Percentiles rank a stretch among this genome's conserved stretches.
These are phyloP conservation scores for Macroglossus sobrinus DNA, from an alignment of 2,113 vertebrate genomes.

Conservation along the genomic window DNA sequence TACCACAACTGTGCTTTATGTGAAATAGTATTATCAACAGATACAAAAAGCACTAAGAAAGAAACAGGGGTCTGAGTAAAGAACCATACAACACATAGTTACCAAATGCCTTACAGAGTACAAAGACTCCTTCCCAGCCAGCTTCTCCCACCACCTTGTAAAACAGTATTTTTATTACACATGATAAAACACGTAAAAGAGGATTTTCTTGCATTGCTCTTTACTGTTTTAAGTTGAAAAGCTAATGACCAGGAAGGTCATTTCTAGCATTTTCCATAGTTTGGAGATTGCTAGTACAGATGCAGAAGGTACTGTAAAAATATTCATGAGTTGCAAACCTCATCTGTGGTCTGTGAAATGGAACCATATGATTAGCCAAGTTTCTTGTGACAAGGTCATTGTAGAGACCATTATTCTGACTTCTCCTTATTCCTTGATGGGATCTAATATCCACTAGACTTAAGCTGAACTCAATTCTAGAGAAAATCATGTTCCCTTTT, in stretches of 20 bases:
- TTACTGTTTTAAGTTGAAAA: conserved; percentile 12
- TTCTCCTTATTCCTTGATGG: neutral
- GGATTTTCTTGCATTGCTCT: neutral
- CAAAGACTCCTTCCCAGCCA: neutral
- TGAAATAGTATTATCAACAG: conserved; percentile 7
- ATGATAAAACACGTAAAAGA: conserved; percentile 27
- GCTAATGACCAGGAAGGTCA: neutral
- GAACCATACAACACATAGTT: neutral
- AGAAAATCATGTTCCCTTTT: neutral
- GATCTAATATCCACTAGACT: neutral
- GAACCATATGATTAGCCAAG: neutral
- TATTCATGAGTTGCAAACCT: neutral
- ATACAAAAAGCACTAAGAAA: conserved; percentile 45
- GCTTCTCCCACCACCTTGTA: neutral
- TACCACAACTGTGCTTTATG: conserved; percentile 22
- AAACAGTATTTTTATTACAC: conserved; percentile 23
- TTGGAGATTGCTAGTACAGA: neutral
- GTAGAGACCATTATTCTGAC: neutral
- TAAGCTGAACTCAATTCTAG: neutral
- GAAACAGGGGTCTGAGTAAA: neutral
- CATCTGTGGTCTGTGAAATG: neutral
- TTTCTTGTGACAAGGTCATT: neutral
- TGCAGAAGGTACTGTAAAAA: neutral
- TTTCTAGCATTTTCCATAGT: neutral
- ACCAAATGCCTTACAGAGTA: neutral